Conservation (phyloP, 2,888 invertebrate species). For the Lacanobia oleracea region DNA sequence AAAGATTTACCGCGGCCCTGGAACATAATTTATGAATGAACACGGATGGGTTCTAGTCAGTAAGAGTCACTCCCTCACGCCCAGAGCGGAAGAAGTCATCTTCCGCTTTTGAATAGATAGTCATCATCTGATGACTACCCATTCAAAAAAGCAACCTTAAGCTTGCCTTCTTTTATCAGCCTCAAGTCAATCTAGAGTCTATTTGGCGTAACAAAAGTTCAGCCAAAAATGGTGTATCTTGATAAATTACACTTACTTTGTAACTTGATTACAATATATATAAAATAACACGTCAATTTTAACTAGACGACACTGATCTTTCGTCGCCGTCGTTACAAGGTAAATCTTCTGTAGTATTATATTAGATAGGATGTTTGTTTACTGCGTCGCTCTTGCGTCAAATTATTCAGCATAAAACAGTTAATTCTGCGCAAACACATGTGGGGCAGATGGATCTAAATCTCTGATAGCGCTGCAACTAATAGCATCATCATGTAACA, state of each 20-base stretch:
- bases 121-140: too few species aligned
- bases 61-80: too few species aligned
- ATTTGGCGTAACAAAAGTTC: not conserved
- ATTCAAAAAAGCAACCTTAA: too few species aligned
- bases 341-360: too few species aligned
- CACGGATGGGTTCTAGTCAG: too few species aligned
- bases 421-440: slow-evolving; percentile 14
- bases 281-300: not conserved
- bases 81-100: too few species aligned
- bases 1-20: too few species aligned
- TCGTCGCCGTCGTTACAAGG: not conserved
- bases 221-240: not conserved
- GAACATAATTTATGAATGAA: too few species aligned
- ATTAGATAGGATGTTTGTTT: not conserved
- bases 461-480: slow-evolving; percentile 28
- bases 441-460: slow-evolving; percentile 31
- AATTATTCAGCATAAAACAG: not conserved
- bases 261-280: not conserved
- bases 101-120: too few species aligned
- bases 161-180: too few species aligned
- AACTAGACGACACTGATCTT: not conserved
- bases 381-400: slow-evolving; percentile 18
- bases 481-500: too few species aligned
- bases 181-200: too few species aligned
- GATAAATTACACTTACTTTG: not conserved